These are phyloP conservation scores for Sigmodon hispidus DNA, from an alignment of 2,113 vertebrate genomes.

Conservation along the genomic window DNA sequence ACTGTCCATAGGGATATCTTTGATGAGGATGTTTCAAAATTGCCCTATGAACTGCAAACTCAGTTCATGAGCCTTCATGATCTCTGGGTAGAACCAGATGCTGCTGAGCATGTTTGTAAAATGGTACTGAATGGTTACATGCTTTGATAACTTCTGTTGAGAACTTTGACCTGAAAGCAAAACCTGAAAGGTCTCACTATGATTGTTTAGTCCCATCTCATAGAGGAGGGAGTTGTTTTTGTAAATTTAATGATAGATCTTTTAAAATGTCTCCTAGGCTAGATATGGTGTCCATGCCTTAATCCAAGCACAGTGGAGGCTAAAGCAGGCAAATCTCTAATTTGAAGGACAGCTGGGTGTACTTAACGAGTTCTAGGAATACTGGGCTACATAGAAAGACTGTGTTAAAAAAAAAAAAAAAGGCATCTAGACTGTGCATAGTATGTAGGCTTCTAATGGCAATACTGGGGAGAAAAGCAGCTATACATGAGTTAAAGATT, in stretches of 20 bases:
- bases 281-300: neutral
- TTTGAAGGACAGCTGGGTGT: neutral
- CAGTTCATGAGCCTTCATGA: neutral
- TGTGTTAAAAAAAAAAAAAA: neutral
- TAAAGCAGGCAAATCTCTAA: neutral
- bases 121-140: neutral
- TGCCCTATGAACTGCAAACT: neutral
- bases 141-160: neutral
- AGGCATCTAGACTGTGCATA: too few relatives aligned
- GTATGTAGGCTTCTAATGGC: too few relatives aligned
- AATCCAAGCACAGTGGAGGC: neutral
- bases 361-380: neutral
- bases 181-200: neutral
- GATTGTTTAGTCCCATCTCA: neutral
- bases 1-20: neutral
- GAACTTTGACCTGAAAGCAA: neutral
- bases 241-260: neutral
- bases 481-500: too few relatives aligned
- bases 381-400: neutral
- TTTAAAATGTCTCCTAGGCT: neutral
- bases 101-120: neutral
- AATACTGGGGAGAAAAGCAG: too few relatives aligned
- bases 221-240: neutral
- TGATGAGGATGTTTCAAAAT: neutral
- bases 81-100: neutral